phyloP scores from a whole-genome alignment of 2,113 vertebrate species.

The Barnardius zonarius region DNA sequence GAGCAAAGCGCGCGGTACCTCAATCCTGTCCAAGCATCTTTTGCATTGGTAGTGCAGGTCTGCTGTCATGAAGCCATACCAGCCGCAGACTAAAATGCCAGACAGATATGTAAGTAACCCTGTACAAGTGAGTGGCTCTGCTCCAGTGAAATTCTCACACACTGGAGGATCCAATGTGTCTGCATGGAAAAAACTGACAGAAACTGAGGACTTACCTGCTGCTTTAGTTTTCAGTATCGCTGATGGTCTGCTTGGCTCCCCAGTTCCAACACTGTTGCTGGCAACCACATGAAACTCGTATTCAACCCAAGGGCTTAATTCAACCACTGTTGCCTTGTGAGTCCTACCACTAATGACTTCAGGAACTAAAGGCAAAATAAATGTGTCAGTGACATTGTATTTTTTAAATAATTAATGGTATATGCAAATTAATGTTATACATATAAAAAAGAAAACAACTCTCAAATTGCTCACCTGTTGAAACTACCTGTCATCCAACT shows the following conservation, averaged over 20 bases:
- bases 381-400: background rate
- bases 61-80: background rate
- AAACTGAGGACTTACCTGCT: constrained; percentile 74
- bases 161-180: fast-evolving
- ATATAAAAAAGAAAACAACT: background rate
- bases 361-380: constrained; percentile 76
- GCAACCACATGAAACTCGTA: constrained; percentile 93
- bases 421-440: background rate
- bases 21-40: background rate
- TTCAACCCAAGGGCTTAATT: constrained; percentile 92
- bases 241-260: constrained; percentile 90
- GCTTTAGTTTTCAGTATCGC: constrained; percentile 87
- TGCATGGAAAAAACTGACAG: too few species aligned
- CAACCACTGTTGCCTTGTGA: constrained; percentile 85
- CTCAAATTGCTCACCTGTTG: constrained; percentile 80
- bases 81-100: background rate
- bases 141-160: background rate
- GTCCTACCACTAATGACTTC: constrained; percentile 86
- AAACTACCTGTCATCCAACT: constrained; percentile 93
- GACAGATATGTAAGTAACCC: background rate
- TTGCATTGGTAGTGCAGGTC: fast-evolving
- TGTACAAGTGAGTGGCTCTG: background rate
- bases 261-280: constrained; percentile 86
- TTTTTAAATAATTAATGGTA: background rate
- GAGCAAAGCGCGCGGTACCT: background rate